Evolutionary conservation across 2,888 invertebrate genomes (phyloP).

Genomic region (Luperina nickerlii): DNA sequence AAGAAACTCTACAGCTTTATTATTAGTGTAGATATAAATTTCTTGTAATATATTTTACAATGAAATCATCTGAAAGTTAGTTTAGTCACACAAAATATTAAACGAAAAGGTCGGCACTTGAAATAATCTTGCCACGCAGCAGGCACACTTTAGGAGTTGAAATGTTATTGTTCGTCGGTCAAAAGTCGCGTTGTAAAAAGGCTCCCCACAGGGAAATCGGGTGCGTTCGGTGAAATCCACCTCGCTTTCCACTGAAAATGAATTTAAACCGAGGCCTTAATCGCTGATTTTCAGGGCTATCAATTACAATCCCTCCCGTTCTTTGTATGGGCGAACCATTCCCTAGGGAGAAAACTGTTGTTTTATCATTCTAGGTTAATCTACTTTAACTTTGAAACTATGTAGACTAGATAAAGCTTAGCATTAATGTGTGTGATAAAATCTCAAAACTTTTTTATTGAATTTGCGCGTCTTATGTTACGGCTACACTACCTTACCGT

Average conservation of each 20-base stretch:
- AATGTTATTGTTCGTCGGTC: slow-evolving; percentile 29
- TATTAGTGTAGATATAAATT: too few relatives aligned
- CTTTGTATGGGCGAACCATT: slow-evolving; percentile 62
- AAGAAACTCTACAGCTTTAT: too few relatives aligned
- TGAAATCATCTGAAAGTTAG: background rate
- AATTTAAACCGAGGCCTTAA: slow-evolving; percentile 68
- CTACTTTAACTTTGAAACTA: slow-evolving; percentile 42
- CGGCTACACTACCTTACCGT: too few relatives aligned
- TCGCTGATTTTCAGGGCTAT: slow-evolving; percentile 69
- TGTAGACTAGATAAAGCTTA: slow-evolving; percentile 41
- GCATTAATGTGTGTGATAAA: slow-evolving; percentile 41
- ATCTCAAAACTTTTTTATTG: slow-evolving; percentile 35
- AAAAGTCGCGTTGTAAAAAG: slow-evolving; percentile 45
- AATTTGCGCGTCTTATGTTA: slow-evolving; percentile 30
- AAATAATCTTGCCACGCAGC: slow-evolving; percentile 33
- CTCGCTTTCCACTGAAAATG: slow-evolving; percentile 67
- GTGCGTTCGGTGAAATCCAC: slow-evolving; percentile 51
- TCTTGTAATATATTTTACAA: background rate
- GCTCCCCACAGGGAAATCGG: slow-evolving; percentile 51
- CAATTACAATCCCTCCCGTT: slow-evolving; percentile 70
- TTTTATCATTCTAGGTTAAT: slow-evolving; percentile 36
- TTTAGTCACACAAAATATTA: background rate
- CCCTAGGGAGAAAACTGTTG: slow-evolving; percentile 16
- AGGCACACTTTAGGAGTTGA: slow-evolving; percentile 15
- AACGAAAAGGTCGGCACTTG: slow-evolving; percentile 13